A percentile compares a stretch with the other conserved stretches of the same genome.
Conservation (phyloP, 2,113 vertebrate genomes). For the Acinonyx jubatus region DNA sequence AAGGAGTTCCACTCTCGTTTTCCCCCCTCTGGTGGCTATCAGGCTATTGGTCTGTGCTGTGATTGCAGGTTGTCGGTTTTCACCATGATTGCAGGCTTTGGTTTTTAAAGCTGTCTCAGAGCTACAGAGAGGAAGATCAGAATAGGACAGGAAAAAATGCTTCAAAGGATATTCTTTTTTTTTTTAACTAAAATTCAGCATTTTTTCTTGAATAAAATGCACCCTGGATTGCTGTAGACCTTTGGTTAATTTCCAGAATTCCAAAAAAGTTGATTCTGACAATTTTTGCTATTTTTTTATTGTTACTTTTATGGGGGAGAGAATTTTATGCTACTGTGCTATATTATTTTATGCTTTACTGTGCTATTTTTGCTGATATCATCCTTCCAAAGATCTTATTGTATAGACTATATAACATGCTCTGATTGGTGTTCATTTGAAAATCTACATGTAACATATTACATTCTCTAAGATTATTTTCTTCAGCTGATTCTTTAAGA, state of each 20-base stretch:
- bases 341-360: background rate
- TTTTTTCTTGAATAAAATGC: background rate
- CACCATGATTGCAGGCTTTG: background rate
- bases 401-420: background rate
- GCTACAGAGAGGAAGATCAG: background rate
- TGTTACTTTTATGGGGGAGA: background rate
- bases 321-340: background rate
- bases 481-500: background rate
- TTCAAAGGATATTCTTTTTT: background rate
- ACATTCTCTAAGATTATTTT: background rate
- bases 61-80: background rate
- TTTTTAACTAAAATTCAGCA: background rate
- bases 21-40: background rate
- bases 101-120: background rate
- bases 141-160: background rate
- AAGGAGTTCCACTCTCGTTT: background rate
- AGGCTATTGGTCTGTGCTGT: background rate
- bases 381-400: background rate
- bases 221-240: background rate
- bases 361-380: background rate
- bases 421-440: background rate
- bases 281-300: background rate
- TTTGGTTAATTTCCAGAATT: background rate
- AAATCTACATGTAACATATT: background rate
- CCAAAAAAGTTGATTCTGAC: background rate